Base-by-base conservation (phyloP, 2,797 vertebrate species). In the Microhierax caerulescens region DNA sequence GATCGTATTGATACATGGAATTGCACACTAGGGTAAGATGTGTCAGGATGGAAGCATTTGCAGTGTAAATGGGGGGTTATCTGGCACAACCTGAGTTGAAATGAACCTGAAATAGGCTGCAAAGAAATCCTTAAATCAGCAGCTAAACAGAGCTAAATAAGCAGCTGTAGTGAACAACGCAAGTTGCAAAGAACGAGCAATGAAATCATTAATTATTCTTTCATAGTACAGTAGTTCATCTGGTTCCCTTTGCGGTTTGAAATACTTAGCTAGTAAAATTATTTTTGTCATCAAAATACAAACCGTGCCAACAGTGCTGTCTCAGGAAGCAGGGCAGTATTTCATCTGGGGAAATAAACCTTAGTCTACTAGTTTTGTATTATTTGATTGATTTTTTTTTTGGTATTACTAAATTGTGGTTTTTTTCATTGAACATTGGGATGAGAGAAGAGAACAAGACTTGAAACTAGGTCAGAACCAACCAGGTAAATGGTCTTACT, bases 181-280 rank as follows among this genome's bases (percentile, higher is more conserved):
- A 76, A 82, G 67, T 72, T 48, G 60, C 68, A 39, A 86, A 59
- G 77, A 74, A 84, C 45, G 12, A 93, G 50, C 51, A 87, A n/a
- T n/a, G 50, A 87, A 89, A 56, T 85, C 9, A 85, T 96, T 91
- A 89, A 89, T 95, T 94, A 63, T 82, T 85, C 78, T 91, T 89
- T 83, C 75, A 41, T 23, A n/a, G 32, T 34, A 5, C 27, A 39
- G 63, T 86, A 68, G 54, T 93, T 94, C 76, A 65, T 72, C 59
- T 91, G 75, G 32, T 80, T 94, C 28, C 23, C 14, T 80, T 85
- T 84, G 74, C 59, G 69, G 53, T 72, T 91, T 54, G 56, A 94
- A 90, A 73, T 81, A 83, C 79, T 89, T 87, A 88, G 75, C 65
- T 81, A 10, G 67, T 76, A 79, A 81, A 94, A 88, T 88, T 54